These are phyloP conservation scores for Hoplostethus atlanticus DNA, from an alignment of 2,797 vertebrate genomes.

Conservation along the genomic window DNA sequence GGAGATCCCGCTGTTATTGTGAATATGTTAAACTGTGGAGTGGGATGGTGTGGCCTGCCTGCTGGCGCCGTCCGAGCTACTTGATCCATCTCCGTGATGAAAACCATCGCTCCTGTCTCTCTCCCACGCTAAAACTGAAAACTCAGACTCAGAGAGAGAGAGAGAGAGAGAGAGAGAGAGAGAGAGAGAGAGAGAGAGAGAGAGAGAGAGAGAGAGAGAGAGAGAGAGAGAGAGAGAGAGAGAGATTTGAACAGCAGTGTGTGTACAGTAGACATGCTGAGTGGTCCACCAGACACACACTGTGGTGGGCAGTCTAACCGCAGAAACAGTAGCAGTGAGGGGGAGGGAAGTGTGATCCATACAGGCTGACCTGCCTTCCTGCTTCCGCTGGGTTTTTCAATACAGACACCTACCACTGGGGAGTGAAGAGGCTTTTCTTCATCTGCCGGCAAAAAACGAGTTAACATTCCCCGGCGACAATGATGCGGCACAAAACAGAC, in stretches of 20 bases:
- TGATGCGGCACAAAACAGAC: not conserved
- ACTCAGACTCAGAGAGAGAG: conserved; percentile 45
- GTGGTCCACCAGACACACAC: conserved; percentile 66
- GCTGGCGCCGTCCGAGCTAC: conserved; percentile 33
- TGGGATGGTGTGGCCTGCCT: conserved; percentile 35
- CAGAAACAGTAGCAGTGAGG: conserved; percentile 68
- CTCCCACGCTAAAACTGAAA: conserved; percentile 60
- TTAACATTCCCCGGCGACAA: conserved; percentile 42
- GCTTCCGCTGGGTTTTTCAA: conserved; percentile 27
- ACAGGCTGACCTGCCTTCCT: conserved; percentile 41
- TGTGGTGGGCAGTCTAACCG: conserved; percentile 50
- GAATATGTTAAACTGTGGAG: conserved; percentile 32
- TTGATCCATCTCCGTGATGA: conserved; percentile 42
- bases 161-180: not conserved
- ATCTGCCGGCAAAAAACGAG: not conserved
- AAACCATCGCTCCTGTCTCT: conserved; percentile 39
- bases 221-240: too few relatives aligned
- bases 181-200: too few relatives aligned
- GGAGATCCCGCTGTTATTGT: conserved; percentile 49
- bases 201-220: too few relatives aligned
- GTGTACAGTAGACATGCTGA: conserved; percentile 59
- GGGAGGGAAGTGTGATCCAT: conserved; percentile 55
- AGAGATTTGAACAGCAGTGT: not conserved
- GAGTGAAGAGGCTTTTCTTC: conserved; percentile 10
- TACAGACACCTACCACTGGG: not conserved